Conservation (phyloP, 2,113 vertebrate species). For the Cheirogaleus medius region DNA sequence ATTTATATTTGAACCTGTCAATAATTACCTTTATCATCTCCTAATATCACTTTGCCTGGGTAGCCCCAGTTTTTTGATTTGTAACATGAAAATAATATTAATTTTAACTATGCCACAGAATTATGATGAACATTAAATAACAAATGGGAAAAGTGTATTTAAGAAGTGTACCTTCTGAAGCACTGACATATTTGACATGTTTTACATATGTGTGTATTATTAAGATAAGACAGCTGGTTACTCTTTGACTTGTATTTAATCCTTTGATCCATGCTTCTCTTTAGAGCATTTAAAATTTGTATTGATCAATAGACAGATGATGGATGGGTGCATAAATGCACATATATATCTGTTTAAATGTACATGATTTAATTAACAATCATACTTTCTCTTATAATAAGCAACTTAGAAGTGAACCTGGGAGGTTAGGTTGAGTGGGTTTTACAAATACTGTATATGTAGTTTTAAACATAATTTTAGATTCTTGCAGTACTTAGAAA, state of each 20-base stretch:
- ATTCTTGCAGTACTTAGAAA: neutral
- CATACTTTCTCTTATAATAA: conserved; percentile 3
- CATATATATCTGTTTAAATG: conserved; percentile 14
- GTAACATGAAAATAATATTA: neutral
- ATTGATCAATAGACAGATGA: neutral
- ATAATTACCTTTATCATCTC: neutral
- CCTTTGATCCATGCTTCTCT: neutral
- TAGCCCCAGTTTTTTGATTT: neutral
- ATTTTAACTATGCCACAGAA: neutral
- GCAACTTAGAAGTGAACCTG: conserved; percentile 1
- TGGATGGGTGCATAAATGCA: neutral
- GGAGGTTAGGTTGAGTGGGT: neutral
- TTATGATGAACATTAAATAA: conserved; percentile 47
- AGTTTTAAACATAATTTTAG: neutral
- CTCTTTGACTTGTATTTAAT: neutral
- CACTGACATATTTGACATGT: neutral
- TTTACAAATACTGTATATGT: conserved; percentile 7
- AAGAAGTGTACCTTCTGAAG: neutral
- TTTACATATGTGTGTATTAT: neutral
- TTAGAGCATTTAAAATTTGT: neutral
- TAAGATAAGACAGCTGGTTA: neutral
- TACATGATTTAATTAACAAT: neutral
- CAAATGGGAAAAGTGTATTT: neutral
- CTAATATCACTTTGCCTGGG: neutral
- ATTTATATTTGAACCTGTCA: neutral